These are phyloP conservation scores for Leptinotarsa tumamoca DNA, from an alignment of 2,888 invertebrate species.

Conservation along the genomic window DNA sequence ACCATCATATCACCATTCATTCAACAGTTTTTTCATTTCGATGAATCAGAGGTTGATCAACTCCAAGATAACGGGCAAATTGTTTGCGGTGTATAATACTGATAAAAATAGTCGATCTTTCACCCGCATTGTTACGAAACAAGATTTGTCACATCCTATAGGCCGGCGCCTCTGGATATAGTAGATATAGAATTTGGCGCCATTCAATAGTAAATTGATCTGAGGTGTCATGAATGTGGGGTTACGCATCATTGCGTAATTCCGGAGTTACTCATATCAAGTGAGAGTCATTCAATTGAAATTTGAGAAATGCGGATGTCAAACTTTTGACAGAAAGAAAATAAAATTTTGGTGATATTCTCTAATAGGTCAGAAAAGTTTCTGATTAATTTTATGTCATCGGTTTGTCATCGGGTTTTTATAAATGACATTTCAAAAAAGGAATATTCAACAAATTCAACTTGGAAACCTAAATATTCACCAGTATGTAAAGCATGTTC, in stretches of 20 bases:
- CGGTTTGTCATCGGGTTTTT: no score
- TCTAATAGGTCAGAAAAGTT: background rate
- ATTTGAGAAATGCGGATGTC: no score
- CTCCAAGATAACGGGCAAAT: background rate
- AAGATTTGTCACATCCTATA: background rate
- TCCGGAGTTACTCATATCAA: constrained; percentile 2
- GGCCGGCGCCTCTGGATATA: constrained; percentile 23
- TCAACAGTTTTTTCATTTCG: background rate
- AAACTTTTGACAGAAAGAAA: background rate
- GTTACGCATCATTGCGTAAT: constrained; percentile 18
- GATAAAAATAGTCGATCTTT: background rate
- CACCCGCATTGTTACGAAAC: background rate
- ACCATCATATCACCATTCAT: background rate
- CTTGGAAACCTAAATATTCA: no score
- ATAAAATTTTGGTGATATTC: background rate
- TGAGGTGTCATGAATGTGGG: background rate
- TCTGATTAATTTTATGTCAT: background rate
- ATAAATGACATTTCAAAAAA: no score
- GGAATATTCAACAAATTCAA: no score
- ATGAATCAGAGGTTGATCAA: constrained; percentile 12
- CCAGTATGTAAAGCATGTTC: no score
- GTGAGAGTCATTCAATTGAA: background rate
- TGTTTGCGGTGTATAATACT: background rate
- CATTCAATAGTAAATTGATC: constrained; percentile 21
- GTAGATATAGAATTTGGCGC: constrained; percentile 20